phyloP scores from a whole-genome alignment of 1,140 invertebrate species.

The Gryllus bimaculatus region DNA sequence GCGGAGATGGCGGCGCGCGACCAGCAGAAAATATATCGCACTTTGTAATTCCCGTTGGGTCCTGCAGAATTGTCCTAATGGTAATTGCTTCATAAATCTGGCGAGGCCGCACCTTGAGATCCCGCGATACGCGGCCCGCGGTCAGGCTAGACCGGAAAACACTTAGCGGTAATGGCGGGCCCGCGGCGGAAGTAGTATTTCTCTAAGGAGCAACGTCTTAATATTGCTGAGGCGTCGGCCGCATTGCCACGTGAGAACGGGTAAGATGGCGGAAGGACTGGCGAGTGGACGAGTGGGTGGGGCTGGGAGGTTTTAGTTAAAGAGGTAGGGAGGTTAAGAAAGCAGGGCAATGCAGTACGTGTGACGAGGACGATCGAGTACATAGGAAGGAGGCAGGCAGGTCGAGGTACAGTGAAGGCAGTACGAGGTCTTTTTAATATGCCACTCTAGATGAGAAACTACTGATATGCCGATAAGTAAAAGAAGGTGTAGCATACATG shows the following conservation, averaged over 20 bases:
- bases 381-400: too few relatives aligned
- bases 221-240: background rate
- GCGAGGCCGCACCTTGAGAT: background rate
- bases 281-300: background rate
- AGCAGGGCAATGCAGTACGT: too few relatives aligned
- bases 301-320: too few relatives aligned
- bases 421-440: too few relatives aligned
- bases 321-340: too few relatives aligned
- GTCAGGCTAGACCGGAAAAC: background rate
- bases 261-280: background rate
- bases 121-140: background rate
- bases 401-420: too few relatives aligned
- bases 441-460: too few relatives aligned
- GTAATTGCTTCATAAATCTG: constrained; percentile 5
- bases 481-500: too few relatives aligned
- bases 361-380: too few relatives aligned
- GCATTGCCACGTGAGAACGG: background rate
- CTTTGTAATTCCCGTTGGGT: background rate
- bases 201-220: background rate
- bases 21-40: background rate
- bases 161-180: background rate
- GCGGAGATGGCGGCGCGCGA: background rate
- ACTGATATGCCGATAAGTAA: too few relatives aligned
- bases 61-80: constrained; percentile 1
- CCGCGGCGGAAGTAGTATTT: background rate